These are phyloP conservation scores for Paratilapia polleni DNA, from an alignment of 2,113 vertebrate species.

Conservation along the genomic window DNA sequence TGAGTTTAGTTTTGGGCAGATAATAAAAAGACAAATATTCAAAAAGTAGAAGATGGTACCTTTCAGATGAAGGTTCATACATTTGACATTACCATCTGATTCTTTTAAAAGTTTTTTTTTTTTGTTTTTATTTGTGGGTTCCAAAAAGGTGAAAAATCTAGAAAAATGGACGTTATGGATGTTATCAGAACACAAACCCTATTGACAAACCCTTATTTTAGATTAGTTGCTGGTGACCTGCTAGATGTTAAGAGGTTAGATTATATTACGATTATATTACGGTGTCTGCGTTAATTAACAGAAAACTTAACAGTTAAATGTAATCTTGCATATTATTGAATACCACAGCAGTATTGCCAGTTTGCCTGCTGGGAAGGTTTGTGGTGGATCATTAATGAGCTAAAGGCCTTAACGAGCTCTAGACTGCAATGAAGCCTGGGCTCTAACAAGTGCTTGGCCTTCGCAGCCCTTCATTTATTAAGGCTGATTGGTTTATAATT, in stretches of 20 bases:
- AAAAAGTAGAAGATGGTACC: neutral
- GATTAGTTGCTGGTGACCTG: neutral
- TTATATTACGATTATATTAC: rapidly evolving
- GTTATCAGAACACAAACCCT: neutral
- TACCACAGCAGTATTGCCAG: neutral
- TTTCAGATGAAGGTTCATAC: neutral
- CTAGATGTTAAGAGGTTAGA: neutral
- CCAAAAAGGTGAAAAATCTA: neutral
- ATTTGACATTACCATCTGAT: rapidly evolving
- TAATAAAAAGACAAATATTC: neutral
- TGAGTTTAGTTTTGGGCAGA: neutral
- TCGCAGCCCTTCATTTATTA: neutral
- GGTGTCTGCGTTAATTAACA: neutral
- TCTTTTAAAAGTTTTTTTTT: neutral
- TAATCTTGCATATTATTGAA: neutral
- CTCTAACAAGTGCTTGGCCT: neutral
- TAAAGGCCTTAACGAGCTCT: neutral
- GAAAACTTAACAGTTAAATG: neutral
- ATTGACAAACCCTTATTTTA: neutral
- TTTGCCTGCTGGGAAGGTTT: neutral
- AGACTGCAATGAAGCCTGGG: neutral
- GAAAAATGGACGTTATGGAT: neutral
- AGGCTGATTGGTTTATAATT: neutral
- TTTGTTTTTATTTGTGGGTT: neutral
- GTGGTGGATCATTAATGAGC: neutral